Percentiles rank a stretch among this genome's conserved stretches.
Conservation (phyloP, 2,797 vertebrate species). For the Emydoidea blandingii region DNA sequence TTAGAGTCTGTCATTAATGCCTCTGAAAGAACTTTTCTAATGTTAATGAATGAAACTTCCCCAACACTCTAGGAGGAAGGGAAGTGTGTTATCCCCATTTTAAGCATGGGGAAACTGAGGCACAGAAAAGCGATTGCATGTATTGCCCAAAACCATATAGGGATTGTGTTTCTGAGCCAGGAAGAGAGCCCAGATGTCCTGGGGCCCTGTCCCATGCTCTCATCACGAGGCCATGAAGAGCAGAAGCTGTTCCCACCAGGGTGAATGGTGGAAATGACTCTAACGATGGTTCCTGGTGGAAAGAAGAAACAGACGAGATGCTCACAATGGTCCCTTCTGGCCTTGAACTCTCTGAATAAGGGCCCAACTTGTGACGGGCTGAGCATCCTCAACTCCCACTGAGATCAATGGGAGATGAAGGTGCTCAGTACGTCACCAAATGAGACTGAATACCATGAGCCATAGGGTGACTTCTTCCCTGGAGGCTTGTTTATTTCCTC, state of each 20-base stretch:
- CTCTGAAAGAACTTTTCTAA: not conserved
- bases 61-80: not conserved
- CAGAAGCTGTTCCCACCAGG: not conserved
- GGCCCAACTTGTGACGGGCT: not conserved
- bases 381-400: too few relatives aligned
- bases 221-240: not conserved
- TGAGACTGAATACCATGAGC: too few relatives aligned
- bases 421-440: too few relatives aligned
- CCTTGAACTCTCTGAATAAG: not conserved
- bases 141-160: rapidly evolving
- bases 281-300: not conserved
- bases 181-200: not conserved
- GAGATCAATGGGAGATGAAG: too few relatives aligned
- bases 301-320: not conserved
- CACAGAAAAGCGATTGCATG: not conserved
- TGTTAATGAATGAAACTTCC: not conserved
- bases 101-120: conserved; percentile 13
- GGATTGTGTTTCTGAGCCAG: not conserved
- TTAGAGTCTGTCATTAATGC: not conserved
- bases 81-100: not conserved
- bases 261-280: not conserved
- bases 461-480: too few relatives aligned
- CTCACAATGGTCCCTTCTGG: too few relatives aligned
- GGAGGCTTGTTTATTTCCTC: too few relatives aligned
- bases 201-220: rapidly evolving